phyloP scores from a whole-genome alignment of 1,140 invertebrate species.

The Drosophila pseudoobscura region DNA sequence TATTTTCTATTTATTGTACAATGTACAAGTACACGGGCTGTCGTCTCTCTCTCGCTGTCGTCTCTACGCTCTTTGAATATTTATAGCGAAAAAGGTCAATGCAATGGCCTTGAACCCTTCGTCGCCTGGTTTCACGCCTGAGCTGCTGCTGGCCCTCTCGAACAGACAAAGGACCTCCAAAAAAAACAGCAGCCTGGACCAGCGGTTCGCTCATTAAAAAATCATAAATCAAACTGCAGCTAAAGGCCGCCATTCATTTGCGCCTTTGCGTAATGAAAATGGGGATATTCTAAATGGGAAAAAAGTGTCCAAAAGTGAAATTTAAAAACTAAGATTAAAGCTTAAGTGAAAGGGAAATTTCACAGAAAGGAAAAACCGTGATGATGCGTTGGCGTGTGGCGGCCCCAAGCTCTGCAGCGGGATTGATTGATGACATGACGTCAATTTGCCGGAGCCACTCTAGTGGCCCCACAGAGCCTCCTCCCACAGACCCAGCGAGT shows the following conservation, averaged over 20 bases:
- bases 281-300: conserved; percentile 15
- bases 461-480: not conserved
- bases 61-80: conserved; percentile 40
- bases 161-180: conserved; percentile 13
- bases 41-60: not conserved
- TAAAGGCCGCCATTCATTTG: conserved; percentile 2
- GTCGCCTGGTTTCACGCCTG: conserved; percentile 32
- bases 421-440: conserved; percentile 79
- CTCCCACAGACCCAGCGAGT: conserved; percentile 5
- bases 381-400: conserved; percentile 54
- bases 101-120: conserved; percentile 60
- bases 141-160: conserved; percentile 10
- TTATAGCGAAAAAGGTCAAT: conserved; percentile 58
- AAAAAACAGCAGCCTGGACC: conserved; percentile 9
- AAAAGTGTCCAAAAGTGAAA: conserved; percentile 32
- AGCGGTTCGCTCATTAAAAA: conserved; percentile 65
- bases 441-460: conserved; percentile 64
- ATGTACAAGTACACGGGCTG: not conserved
- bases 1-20: conserved; percentile 30
- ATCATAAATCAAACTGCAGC: conserved; percentile 70
- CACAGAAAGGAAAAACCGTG: conserved; percentile 53
- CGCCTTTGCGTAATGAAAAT: conserved; percentile 51
- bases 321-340: conserved; percentile 42
- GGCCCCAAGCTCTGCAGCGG: conserved; percentile 53
- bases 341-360: conserved; percentile 21